Evolutionary conservation across 2,797 vertebrate genomes (phyloP), one percentile per base, ranked within the genome.

Genomic region (Sciurus vulgaris): DNA sequence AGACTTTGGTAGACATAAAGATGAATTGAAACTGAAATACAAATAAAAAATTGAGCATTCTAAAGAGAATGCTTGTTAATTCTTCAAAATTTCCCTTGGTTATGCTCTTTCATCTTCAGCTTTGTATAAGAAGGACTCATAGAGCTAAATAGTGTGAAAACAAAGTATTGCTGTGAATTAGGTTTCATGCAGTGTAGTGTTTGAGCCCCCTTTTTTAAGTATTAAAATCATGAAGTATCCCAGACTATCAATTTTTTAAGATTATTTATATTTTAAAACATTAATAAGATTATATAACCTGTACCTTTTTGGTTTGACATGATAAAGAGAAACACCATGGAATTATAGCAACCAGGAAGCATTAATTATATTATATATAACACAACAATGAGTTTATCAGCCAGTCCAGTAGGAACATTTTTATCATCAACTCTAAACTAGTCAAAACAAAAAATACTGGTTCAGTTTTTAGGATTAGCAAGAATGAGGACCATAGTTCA

Each of bases 401-500:
- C 8, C 81, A 41, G 44, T 18, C 38, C 84, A 54, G 8, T 12
- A 22, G 84, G 70, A 41, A 72, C 9, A 3, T 38, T 81, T 91
- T 87, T n/a, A 56, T 72, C 56, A 41, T 1, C 77, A 18, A 91
- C 22, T 79, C 35, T 67, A 65, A 93, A 12, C 59, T 90, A 49
- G 13, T 92, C 18, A 67, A 67, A 97, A 91, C 13, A 61, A 67
- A 61, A 84, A 77, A 69, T 35, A 26, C 63, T 87, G 7, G 14
- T 85, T 94, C 33, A 49, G 22, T 35, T 65, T 92, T 41, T 88
- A 56, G 18, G 65, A 79, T 0, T 83, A 69, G 83, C 90, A 95
- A 79, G 69, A 81, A 79, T 54, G 81, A 96, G 69, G 28, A 56
- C 56, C 7, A 30, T 83, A 90, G 96, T 49, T 94, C 87, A 90